Evolutionary conservation across 2,113 vertebrate genomes (phyloP).

Genomic region (Indicator maculatus): DNA sequence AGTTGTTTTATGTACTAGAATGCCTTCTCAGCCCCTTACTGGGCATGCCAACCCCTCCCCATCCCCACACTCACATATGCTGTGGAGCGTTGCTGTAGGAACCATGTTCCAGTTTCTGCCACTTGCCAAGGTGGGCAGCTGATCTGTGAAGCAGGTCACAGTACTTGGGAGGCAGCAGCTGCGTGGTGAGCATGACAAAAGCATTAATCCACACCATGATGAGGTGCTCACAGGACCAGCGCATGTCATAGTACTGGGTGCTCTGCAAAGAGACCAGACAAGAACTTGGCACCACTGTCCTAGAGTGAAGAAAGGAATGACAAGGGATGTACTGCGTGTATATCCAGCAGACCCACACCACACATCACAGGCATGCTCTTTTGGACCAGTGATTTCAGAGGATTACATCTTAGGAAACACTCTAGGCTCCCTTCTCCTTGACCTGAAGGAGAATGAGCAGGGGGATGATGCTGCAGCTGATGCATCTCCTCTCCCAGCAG

Average conservation of each 20-base stretch:
- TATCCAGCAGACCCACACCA: slow-evolving; percentile 69
- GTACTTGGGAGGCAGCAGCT: slow-evolving; percentile 94
- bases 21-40: neutral
- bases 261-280: slow-evolving; percentile 82
- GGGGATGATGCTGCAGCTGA: neutral
- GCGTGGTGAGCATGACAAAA: slow-evolving; percentile 98
- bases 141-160: slow-evolving; percentile 96
- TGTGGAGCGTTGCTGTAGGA: slow-evolving; percentile 97
- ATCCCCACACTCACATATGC: slow-evolving; percentile 88
- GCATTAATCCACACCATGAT: slow-evolving; percentile 99
- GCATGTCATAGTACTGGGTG: slow-evolving; percentile 99
- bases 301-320: neutral
- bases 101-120: slow-evolving; percentile 96
- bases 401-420: slow-evolving; percentile 40
- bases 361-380: slow-evolving; percentile 73
- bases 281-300: neutral
- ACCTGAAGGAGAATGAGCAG: slow-evolving; percentile 41
- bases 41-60: neutral
- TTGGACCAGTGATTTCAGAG: slow-evolving; percentile 46
- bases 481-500: slow-evolving; percentile 22
- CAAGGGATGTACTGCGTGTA: slow-evolving; percentile 26
- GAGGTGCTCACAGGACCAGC: slow-evolving; percentile 99
- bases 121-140: slow-evolving; percentile 94
- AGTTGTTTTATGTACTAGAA: neutral
- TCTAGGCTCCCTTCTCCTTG: slow-evolving; percentile 35